Evolutionary conservation across 2,113 vertebrate species (phyloP).

Genomic region (Carassius gibelio): DNA sequence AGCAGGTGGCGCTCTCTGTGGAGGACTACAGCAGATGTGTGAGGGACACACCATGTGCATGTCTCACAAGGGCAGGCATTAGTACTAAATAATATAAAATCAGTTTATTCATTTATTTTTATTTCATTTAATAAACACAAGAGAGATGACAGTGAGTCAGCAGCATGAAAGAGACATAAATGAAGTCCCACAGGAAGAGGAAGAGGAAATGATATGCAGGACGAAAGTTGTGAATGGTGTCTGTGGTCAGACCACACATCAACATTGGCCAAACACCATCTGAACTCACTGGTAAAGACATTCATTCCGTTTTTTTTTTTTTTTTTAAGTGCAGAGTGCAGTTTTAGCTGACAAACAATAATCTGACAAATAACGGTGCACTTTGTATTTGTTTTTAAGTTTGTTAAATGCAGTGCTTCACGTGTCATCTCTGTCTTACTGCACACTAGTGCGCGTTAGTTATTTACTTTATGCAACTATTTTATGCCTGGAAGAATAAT

Average conservation of each 20-base stretch:
- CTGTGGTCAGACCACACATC: constrained; percentile 37
- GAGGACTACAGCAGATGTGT: constrained; percentile 93
- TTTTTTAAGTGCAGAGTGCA: not conserved
- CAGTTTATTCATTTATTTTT: too few species aligned
- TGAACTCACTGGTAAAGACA: not conserved
- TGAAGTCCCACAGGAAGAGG: constrained; percentile 25
- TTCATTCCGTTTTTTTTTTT: not conserved
- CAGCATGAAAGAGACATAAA: constrained; percentile 61
- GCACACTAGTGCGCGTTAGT: not conserved
- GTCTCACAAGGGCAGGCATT: too few species aligned
- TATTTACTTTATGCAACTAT: not conserved
- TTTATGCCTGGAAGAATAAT: not conserved
- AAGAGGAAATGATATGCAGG: constrained; percentile 16
- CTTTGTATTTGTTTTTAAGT: not conserved
- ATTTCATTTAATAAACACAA: constrained; percentile 81
- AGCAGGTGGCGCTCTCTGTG: constrained; percentile 79
- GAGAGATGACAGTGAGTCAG: constrained; percentile 70
- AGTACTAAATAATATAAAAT: too few species aligned
- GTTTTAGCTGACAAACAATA: not conserved
- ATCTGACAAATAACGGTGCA: not conserved
- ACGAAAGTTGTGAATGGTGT: constrained; percentile 50
- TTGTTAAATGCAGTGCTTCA: not conserved
- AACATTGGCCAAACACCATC: constrained; percentile 1
- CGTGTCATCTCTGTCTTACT: not conserved
- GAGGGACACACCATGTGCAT: constrained; percentile 51